Evolutionary conservation across 2,113 vertebrate genomes (phyloP), one percentile per base, ranked within the genome.

Genomic region (Heterotilapia buettikoferi): DNA sequence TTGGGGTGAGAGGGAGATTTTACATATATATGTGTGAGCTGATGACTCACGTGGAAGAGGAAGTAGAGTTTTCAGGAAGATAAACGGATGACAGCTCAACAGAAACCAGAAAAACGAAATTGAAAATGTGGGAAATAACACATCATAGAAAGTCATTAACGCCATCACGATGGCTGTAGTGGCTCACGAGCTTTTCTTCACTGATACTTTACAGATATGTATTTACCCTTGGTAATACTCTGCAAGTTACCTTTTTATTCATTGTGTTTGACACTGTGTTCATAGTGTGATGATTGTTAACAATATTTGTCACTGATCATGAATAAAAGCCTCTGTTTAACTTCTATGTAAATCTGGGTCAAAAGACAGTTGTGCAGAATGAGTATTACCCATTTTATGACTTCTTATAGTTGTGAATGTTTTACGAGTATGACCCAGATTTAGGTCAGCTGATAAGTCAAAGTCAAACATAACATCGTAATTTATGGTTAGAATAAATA

Each of bases 171-270:
- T 71, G 38, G 11, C 11, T 0, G 4, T 21, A 40, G 36, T 40
- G 21, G 66, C 0, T 24, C n/a, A 43, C 0, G 0, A 43, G 1
- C 38, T 43, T 71, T 71, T 24, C 66, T 71, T 71, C 66, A 61
- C 59, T 1, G 71, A 29, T 71, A 43, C 63, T 71, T 3, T 40
- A 40, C 6, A 21, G 3, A 43, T 13, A 9, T 43, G 31, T 66
- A 66, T 66, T 8, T 66, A 66, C 19, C 18, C 6, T 13, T 38
- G 1, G 18, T 38, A n/a, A 66, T 66, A 38, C 61, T 66, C 61
- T 43, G 66, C 7, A 71, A 24, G 38, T 21, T 40, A 9, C 36
- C 0, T 14, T 71, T 43, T 71, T 71, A 26, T 24, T 71, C 12
- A 71, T 71, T 43, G n/a, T 45, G 66, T 24, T 71, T 71, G n/a